Base-by-base conservation (phyloP, 1,140 invertebrate genomes). In the Caenorhabditis briggsae region DNA sequence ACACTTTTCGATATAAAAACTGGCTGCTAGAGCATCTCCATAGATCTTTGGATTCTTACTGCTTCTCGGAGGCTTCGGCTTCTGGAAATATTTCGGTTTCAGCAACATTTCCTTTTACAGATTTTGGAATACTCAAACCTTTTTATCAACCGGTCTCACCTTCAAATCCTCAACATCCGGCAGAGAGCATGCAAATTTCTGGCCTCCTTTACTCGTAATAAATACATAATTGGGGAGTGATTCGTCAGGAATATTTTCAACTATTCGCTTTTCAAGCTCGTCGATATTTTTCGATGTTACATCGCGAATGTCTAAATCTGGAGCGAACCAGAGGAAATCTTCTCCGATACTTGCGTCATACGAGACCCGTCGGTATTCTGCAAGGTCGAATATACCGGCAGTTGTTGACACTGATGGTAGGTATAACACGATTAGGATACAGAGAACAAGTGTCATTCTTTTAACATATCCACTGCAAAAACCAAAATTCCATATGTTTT, bases 321-420 rank as follows among this genome's bases (percentile, higher is more conserved):
- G 70, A 18, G 70, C 70, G 46, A 78, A 78, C 70, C 70, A 78
- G 0, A 78, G 46, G 50, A 50, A 78, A 23, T 78, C 41, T 12
- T 78, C 70, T 48, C 70, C 70, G 23, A 78, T 78, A 78, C 3
- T 78, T 18, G 70, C 70, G 70, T 78, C 70, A 78, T 78, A 78
- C 25, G 70, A 78, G 20, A 78, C 70, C 70, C 70, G 70, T 50
- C 70, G 70, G 46, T 78, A 78, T 41, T 78, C 70, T 78, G 70
- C 70, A 78, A 78, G 43, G 70, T 78, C 70, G 53, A 78, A 50
- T 23, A 78, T 18, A n/a, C 70, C 70, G 70, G 70, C 70, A 53
- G 18, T 78, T 23, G 70, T 9, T 33, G 70, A 9, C 33, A 11
- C 23, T 7, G 20, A 53, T 5, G 14, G n/a, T 46, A 50, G 46